Evolutionary conservation across 64 coral and sea anemone species (phyloP).

Genomic region (Stichodactyla mertensii): DNA sequence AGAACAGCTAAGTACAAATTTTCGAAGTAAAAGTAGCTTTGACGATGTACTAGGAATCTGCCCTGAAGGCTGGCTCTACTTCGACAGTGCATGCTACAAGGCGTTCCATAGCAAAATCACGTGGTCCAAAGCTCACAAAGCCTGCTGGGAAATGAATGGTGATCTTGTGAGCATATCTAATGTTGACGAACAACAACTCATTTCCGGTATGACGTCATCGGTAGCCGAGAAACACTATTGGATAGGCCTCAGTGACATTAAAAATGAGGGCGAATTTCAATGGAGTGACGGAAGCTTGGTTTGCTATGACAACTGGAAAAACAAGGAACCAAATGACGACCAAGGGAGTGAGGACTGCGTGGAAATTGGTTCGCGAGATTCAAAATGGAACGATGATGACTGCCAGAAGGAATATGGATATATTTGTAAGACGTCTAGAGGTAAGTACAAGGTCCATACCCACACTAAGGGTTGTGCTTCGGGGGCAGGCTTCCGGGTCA

Average conservation of each 20-base stretch:
- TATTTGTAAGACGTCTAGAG: not conserved
- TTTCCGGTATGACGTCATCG: not conserved
- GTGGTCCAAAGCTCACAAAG: not conserved
- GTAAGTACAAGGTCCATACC: not conserved
- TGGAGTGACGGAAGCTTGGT: constrained; percentile 20
- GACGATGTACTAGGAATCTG: not conserved
- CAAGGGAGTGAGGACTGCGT: constrained; percentile 15
- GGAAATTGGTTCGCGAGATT: not conserved
- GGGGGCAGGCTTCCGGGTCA: too few relatives aligned
- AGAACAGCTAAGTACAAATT: too few relatives aligned
- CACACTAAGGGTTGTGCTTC: too few relatives aligned
- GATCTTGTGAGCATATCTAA: constrained; percentile 1
- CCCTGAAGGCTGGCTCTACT: not conserved
- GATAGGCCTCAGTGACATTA: constrained; percentile 24
- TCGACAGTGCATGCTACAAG: not conserved
- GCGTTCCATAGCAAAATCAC: not conserved
- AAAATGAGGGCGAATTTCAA: not conserved
- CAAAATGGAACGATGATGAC: constrained; percentile 9
- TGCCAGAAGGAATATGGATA: not conserved
- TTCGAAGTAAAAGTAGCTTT: too few relatives aligned
- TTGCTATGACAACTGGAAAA: not conserved
- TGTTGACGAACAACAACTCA: not conserved
- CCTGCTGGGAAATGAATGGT: constrained; percentile 13
- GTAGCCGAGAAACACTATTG: not conserved
- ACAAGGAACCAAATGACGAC: not conserved